Evolutionary conservation across 2,888 invertebrate genomes (phyloP), one percentile per base, ranked within the genome.

Genomic region (Autographa pulchrina): DNA sequence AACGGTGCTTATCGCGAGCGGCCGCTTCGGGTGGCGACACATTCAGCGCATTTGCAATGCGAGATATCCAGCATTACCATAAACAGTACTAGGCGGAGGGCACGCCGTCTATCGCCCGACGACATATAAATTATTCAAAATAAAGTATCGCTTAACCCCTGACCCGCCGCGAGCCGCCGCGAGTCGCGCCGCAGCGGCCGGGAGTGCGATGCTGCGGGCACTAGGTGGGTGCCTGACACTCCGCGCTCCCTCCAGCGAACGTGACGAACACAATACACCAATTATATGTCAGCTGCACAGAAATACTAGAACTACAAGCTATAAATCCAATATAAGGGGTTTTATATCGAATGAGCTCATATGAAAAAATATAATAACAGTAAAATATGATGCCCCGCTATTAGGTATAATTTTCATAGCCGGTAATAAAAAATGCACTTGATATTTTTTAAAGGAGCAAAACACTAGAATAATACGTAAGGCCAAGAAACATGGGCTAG

Each of bases 61-160:
- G 92, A 94, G 95, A 95, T 95, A 95, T 94, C 88, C 92, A 88
- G 91, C 92, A 96, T 96, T 96, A 95, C 94, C 96, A 96, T 96
- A 96, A 96, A 94, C 94, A 92, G 95, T 92, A 93, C 92, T 91
- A 92, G 92, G 91, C 92, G 93, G 94, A 95, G 94, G 92, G 94
- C 94, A 94, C 89, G 93, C 92, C 94, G 94, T 94, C 96, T 95
- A 95, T 95, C 95, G 95, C 91, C 87, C 89, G 90, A 91, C 93
- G 93, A 95, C 94, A 95, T 95, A 95, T 96, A 96, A 95, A 96
- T 96, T 95, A 96, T 96, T 96, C 96, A 96, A 95, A 96, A 95
- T 96, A 95, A 96, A 96, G 96, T 96, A 96, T 96, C 95, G 96
- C 94, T 96, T 96, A 96, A 95, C 96, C 96, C 84, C 82, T 91